A percentile compares a stretch with the other conserved stretches of the same genome.
These are phyloP conservation scores for Hypena proboscidalis DNA, from an alignment of 2,888 invertebrate genomes.

Conservation along the genomic window DNA sequence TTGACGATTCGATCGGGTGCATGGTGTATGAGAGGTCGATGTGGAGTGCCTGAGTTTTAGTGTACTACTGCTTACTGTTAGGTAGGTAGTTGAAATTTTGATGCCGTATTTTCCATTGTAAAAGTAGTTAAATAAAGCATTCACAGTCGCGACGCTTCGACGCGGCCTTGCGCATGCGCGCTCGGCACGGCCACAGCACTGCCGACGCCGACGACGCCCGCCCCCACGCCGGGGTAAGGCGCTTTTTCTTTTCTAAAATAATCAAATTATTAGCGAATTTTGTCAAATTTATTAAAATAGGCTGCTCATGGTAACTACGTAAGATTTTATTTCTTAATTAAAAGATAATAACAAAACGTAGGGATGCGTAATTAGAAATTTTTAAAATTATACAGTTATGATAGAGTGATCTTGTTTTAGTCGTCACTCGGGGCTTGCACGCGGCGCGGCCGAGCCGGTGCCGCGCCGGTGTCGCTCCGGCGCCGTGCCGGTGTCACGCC, in stretches of 20 bases:
- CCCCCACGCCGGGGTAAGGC: conserved; percentile 52
- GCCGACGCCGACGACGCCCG: conserved; percentile 43
- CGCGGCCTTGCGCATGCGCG: conserved; percentile 44
- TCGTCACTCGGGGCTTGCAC: conserved; percentile 61
- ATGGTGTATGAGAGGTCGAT: conserved; percentile 81
- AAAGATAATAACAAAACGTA: conserved; percentile 85
- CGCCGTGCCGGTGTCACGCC: conserved; percentile 14
- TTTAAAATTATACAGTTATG: conserved; percentile 85
- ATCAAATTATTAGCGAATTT: conserved; percentile 81
- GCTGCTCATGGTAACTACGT: conserved; percentile 83
- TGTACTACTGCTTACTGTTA: conserved; percentile 85
- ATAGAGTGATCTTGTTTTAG: conserved; percentile 77
- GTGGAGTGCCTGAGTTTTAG: conserved; percentile 83
- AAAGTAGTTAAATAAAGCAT: conserved; percentile 79
- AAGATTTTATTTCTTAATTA: conserved; percentile 85
- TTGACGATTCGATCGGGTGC: conserved; percentile 80
- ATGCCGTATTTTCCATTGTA: conserved; percentile 83
- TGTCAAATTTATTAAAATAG: conserved; percentile 84
- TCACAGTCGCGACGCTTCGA: conserved; percentile 74
- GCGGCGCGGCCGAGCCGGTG: conserved; percentile 26
- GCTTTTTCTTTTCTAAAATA: conserved; percentile 80
- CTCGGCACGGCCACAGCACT: conserved; percentile 48
- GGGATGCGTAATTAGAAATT: conserved; percentile 85
- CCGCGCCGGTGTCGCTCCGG: conserved; percentile 8
- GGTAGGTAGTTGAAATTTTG: conserved; percentile 85